Conservation (phyloP, 1,140 invertebrate species). For the Drosophila bifasciata region DNA sequence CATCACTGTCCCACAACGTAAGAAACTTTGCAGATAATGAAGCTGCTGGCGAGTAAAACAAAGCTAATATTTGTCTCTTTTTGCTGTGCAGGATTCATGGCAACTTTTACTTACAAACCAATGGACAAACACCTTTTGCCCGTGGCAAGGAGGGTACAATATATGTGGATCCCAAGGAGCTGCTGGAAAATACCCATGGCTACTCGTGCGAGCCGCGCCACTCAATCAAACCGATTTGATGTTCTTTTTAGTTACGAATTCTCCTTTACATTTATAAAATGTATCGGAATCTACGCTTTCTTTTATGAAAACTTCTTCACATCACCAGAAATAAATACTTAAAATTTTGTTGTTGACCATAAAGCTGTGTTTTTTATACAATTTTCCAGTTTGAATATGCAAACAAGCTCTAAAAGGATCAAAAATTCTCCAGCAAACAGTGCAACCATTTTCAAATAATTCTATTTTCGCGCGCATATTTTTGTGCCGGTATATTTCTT, state of each 20-base stretch:
- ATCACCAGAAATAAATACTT: slow-evolving; percentile 37
- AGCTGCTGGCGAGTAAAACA: neutral
- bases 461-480: no score
- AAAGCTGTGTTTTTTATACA: neutral
- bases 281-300: slow-evolving; percentile 1
- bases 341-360: slow-evolving; percentile 31
- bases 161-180: slow-evolving; percentile 75
- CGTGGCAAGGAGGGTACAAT: slow-evolving; percentile 70
- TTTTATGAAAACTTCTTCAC: neutral
- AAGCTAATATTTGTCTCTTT: neutral
- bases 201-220: slow-evolving; percentile 32
- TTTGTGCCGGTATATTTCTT: no score
- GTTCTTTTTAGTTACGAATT: slow-evolving; percentile 5
- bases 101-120: slow-evolving; percentile 84
- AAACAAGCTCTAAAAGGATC: no score
- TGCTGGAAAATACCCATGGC: slow-evolving; percentile 56
- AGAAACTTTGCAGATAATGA: slow-evolving; percentile 5
- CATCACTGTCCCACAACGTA: slow-evolving; percentile 77
- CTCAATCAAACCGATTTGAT: slow-evolving; percentile 8
- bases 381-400: no score
- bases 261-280: slow-evolving; percentile 26
- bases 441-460: no score
- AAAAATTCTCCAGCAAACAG: no score
- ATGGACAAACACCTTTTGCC: slow-evolving; percentile 81
- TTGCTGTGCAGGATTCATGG: slow-evolving; percentile 70